Base-by-base conservation (phyloP, 2,888 invertebrate genomes). In the Coleophora deauratella region DNA sequence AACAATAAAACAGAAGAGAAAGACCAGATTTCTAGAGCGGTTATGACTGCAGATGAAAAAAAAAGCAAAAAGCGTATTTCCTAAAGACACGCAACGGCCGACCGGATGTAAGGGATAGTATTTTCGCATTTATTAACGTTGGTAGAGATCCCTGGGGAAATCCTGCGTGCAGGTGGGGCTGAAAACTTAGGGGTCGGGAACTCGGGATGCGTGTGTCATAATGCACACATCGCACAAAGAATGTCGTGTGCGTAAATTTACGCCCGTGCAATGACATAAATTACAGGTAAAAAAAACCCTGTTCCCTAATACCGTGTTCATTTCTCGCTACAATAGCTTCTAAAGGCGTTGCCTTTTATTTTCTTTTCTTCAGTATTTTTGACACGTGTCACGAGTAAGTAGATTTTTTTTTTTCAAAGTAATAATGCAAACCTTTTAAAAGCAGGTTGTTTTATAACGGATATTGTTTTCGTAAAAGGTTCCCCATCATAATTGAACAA, bases 71-170 rank as follows among this genome's bases (percentile, higher is more conserved):
- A 60, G 52, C 53, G 50, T 56, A 59, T 57, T 58, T 56, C 53
- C 56, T 50, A 44, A 40, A 46, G 44, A 54, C 49, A 41, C 45
- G 39, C 43, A 40, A 41, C 35, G 33, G 13, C 40, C 41, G 9
- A 31, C 3, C 10, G 43, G 47, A 37, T 45, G 55, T 57, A 51
- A 59, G 58, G 60, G 51, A 55, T 53, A 57, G 40, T 57, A 62
- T 70, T 70, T 71, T 67, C 60, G 65, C 68, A 69, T 65, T 73
- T 77, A 75, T 71, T 70, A 69, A 73, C 65, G 59, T 56, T 46
- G 57, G 55, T 64, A 59, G 57, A 63, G 63, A 58, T 78, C 80
- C 81, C 81, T 67, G 54, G 81, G 75, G 81, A 76, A 75, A 74
- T 77, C 59, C 55, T 53, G 50, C 58, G 67, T 63, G 58, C 74